phyloP scores from a whole-genome alignment of 2,113 vertebrate genomes.

The Eulacestoma nigropectus region DNA sequence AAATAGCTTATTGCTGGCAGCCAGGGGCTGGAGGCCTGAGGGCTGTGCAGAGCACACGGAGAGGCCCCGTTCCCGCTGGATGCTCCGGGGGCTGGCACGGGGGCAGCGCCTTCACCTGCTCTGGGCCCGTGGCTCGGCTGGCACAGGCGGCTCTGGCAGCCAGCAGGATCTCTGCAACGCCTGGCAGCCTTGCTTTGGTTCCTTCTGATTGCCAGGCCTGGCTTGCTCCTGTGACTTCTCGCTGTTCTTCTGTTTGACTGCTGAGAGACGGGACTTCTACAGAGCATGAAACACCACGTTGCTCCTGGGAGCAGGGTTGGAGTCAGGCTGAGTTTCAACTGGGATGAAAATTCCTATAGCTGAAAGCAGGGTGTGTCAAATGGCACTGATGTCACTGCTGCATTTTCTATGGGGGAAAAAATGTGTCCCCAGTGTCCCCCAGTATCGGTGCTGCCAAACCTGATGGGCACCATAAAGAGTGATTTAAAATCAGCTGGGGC shows the following conservation, averaged over 20 bases:
- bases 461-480: not conserved
- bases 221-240: not conserved
- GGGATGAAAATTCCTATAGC: not conserved
- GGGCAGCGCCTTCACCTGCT: not conserved
- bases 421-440: not conserved
- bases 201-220: not conserved
- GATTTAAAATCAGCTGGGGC: not conserved
- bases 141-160: not conserved
- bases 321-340: not conserved
- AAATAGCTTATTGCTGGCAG: not conserved
- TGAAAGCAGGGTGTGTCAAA: not conserved
- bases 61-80: not conserved
- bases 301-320: not conserved
- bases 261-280: not conserved
- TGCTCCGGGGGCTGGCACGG: fast-evolving
- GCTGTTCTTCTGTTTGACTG: not conserved
- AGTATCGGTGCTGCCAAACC: fast-evolving
- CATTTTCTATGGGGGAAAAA: not conserved
- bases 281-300: not conserved
- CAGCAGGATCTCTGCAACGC: not conserved
- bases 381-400: not conserved
- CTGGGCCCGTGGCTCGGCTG: not conserved
- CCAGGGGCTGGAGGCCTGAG: not conserved
- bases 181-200: not conserved
- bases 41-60: fast-evolving